These are phyloP conservation scores for Poeciliopsis turrubarensis DNA, from an alignment of 2,113 vertebrate genomes.

Conservation along the genomic window DNA sequence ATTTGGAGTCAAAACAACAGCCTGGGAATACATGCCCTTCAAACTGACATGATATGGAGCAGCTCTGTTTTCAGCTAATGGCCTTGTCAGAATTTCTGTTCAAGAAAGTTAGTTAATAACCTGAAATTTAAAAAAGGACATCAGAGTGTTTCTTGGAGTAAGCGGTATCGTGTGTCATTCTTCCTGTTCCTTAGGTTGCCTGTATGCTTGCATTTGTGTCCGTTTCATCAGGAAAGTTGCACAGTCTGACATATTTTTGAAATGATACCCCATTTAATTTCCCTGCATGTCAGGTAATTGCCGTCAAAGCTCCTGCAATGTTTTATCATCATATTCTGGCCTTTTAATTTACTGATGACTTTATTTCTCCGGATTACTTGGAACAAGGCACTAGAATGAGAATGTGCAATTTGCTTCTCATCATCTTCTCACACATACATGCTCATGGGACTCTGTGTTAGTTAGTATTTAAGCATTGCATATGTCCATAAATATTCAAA, in stretches of 20 bases:
- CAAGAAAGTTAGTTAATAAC: constrained; percentile 16
- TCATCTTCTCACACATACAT: background rate
- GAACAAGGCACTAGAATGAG: constrained; percentile 8
- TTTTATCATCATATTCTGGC: constrained; percentile 41
- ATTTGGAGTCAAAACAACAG: constrained; percentile 68
- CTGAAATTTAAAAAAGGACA: background rate
- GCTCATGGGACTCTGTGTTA: background rate
- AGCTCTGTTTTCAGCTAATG: constrained; percentile 13
- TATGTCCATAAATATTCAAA: constrained; percentile 17
- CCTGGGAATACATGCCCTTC: constrained; percentile 48
- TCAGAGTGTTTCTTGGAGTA: constrained; percentile 3
- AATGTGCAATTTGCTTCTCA: background rate
- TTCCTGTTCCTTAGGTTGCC: constrained; percentile 37
- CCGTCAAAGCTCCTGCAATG: constrained; percentile 56
- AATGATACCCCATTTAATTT: constrained; percentile 69
- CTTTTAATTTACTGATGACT: constrained; percentile 54
- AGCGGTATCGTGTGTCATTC: constrained; percentile 1
- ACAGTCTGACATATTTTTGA: constrained; percentile 63
- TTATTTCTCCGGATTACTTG: constrained; percentile 42
- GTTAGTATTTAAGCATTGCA: background rate
- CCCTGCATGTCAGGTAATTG: constrained; percentile 66
- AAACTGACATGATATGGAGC: constrained; percentile 35
- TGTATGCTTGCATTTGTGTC: constrained; percentile 25
- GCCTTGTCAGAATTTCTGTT: constrained; percentile 30
- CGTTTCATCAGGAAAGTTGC: constrained; percentile 33